Evolutionary conservation across 2,888 invertebrate species (phyloP), one percentile per base, ranked within the genome.

Genomic region (Ichneumon xanthorius): DNA sequence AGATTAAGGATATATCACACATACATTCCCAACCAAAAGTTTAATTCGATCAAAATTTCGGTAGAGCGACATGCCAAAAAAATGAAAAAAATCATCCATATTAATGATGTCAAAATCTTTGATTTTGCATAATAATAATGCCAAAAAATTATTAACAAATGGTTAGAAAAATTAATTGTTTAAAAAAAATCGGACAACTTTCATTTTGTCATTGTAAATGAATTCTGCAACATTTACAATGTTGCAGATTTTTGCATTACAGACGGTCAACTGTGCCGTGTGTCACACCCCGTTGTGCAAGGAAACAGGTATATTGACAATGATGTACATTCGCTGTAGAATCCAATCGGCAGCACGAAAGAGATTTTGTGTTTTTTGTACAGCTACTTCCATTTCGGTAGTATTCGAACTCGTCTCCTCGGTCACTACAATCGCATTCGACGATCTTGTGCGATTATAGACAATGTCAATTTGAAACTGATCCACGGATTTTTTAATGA

Each of bases 231-330:
- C 22, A 22, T 22, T 22, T 22, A 22, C 22, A 22, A 22, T 93
- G 80, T 91, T 93, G 80, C 94, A 93, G 79, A 91, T 92, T 88
- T 89, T 90, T 7, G 87, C 92, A 80, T 92, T 92, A 88, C 84
- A 71, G 71, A 91, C 89, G 71, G 89, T 90, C 58, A 92, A 93
- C 89, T 91, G 90, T 85, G 92, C 92, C 88, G 92, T 93, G 92
- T 96, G 96, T 90, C 92, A 96, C 91, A 95, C 94, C 89, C 95
- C 96, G 90, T 95, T 96, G 89, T 96, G 96, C 90, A 95, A 96
- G 26, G 95, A 95, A 82, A 96, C 96, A 90, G 96, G 96, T 96
- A 88, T 70, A 37, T 70, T 45, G 4, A 75, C 61, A 65, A 45
- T 48, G 58, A 26, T 16, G 37, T n/a, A 53, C 70, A 22, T 50